Evolutionary conservation across 2,113 vertebrate genomes (phyloP).

Genomic region (Phalacrocorax brasilianus): DNA sequence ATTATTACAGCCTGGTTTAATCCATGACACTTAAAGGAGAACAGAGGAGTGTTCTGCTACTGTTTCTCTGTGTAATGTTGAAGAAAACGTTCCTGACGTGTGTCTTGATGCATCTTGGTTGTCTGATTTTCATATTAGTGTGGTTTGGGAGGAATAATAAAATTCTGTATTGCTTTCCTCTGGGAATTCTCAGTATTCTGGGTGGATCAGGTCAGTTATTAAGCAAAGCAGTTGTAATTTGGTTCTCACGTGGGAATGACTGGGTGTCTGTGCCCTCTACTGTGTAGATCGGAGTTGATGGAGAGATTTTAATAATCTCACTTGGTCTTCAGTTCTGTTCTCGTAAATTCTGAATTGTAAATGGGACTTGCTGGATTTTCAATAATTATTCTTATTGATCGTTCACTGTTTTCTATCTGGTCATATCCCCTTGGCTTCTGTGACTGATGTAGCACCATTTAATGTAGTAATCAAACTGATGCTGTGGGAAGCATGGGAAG

Average conservation of each 20-base stretch:
- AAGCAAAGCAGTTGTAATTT: not conserved
- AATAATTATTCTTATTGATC: not conserved
- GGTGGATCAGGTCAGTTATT: not conserved
- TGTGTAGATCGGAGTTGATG: not conserved
- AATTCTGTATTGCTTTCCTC: not conserved
- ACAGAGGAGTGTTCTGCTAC: not conserved
- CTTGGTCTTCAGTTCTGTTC: not conserved
- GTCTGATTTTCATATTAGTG: not conserved
- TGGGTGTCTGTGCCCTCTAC: not conserved
- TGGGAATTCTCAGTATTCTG: not conserved
- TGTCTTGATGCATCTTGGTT: not conserved
- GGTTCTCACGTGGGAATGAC: not conserved
- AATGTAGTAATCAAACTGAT: not conserved
- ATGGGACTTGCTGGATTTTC: not conserved
- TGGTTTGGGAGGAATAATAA: not conserved
- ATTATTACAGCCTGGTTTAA: not conserved
- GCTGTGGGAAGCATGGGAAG: not conserved
- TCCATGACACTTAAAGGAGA: rapidly evolving
- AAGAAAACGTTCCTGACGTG: not conserved
- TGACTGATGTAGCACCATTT: not conserved
- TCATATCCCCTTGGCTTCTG: not conserved
- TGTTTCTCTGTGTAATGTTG: not conserved
- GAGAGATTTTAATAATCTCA: not conserved
- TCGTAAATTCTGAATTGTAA: not conserved
- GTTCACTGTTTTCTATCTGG: not conserved